These are phyloP conservation scores for Phragmatobia fuliginosa DNA, from an alignment of 2,888 invertebrate genomes.

Conservation along the genomic window DNA sequence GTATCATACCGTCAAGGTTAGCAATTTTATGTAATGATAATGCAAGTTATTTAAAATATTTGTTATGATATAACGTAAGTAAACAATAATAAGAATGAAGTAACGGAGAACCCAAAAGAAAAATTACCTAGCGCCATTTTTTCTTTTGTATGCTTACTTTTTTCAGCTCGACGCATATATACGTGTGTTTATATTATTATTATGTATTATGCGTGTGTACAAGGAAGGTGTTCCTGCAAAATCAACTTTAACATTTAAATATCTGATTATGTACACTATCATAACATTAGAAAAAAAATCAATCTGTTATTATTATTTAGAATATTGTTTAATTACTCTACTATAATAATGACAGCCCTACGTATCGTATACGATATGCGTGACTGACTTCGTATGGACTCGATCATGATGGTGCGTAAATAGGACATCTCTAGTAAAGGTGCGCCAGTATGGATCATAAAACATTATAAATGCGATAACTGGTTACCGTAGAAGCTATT, in stretches of 20 bases:
- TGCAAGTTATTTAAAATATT: neutral
- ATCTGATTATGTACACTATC: neutral
- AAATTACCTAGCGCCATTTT: neutral
- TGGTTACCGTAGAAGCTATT: constrained; percentile 69
- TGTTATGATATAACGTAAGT: neutral
- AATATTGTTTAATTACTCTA: neutral
- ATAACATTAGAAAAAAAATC: neutral
- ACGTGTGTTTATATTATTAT: too few relatives aligned
- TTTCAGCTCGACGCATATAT: too few relatives aligned
- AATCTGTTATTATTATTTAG: too few relatives aligned
- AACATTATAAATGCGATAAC: constrained; percentile 62
- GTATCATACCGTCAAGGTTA: constrained; percentile 18
- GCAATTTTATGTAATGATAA: neutral
- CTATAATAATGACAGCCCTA: constrained; percentile 3
- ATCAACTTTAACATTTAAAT: neutral
- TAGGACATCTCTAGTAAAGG: constrained; percentile 72
- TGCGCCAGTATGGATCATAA: constrained; percentile 73
- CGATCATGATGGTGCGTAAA: constrained; percentile 62
- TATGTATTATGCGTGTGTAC: neutral
- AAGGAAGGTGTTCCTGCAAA: neutral
- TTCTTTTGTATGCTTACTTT: neutral
- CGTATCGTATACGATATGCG: constrained; percentile 50
- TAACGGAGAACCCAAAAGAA: neutral
- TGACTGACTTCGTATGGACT: constrained; percentile 60
- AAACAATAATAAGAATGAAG: neutral